Percentiles rank a stretch among this genome's conserved stretches.
These are phyloP conservation scores for Arenicola marina DNA, from an alignment of 2,888 invertebrate genomes.

Conservation along the genomic window DNA sequence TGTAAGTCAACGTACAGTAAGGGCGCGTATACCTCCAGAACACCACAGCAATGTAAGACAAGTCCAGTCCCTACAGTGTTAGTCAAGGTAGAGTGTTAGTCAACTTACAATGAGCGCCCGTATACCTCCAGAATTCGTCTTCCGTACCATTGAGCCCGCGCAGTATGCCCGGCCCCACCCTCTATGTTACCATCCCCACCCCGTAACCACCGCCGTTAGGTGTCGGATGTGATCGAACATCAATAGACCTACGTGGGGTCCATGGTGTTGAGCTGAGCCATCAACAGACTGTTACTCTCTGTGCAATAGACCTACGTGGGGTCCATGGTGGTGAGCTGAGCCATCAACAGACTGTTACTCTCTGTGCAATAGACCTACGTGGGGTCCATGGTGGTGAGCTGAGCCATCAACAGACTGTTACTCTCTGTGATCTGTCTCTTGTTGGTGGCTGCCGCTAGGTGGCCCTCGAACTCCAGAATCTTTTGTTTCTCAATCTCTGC, in stretches of 20 bases:
- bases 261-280: slow-evolving; percentile 83
- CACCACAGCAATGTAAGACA: too few species aligned
- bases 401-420: slow-evolving; percentile 81
- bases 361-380: slow-evolving; percentile 71
- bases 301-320: slow-evolving; percentile 73
- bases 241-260: slow-evolving; percentile 73
- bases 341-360: slow-evolving; percentile 81
- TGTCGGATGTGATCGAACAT: too few species aligned
- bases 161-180: too few species aligned
- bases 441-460: slow-evolving; percentile 81
- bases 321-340: slow-evolving; percentile 84
- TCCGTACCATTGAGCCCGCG: too few species aligned
- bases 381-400: slow-evolving; percentile 85
- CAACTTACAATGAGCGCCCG: too few species aligned
- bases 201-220: too few species aligned
- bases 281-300: slow-evolving; percentile 82
- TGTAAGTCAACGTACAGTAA: too few species aligned
- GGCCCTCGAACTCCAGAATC: slow-evolving; percentile 86
- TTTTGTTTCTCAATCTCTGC: slow-evolving; percentile 75
- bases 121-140: too few species aligned
- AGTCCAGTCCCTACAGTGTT: too few species aligned
- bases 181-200: too few species aligned
- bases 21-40: too few species aligned
- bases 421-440: slow-evolving; percentile 88
- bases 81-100: too few species aligned